These are phyloP conservation scores for Corythaixoides concolor DNA, from an alignment of 2,113 vertebrate genomes.

Conservation along the genomic window DNA sequence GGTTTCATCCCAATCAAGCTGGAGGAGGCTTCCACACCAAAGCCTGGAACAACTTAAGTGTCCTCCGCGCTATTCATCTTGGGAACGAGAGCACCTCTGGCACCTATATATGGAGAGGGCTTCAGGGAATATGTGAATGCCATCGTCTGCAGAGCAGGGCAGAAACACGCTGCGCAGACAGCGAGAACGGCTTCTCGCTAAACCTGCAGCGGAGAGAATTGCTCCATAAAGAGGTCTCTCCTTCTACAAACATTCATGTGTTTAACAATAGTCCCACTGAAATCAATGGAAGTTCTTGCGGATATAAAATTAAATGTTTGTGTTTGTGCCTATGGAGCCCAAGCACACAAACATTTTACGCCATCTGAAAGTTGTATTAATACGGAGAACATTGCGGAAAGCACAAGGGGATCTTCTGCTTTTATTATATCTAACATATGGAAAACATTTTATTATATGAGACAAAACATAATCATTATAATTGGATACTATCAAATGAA, in stretches of 20 bases:
- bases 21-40: too few relatives aligned
- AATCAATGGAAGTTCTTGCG: accelerated
- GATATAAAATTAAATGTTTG: background rate
- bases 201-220: background rate
- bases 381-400: background rate
- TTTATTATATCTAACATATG: background rate
- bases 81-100: background rate
- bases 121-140: too few relatives aligned
- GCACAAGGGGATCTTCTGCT: background rate
- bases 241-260: background rate
- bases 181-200: background rate
- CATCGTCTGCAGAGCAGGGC: background rate
- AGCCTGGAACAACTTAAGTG: accelerated
- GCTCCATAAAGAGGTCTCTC: background rate
- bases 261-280: background rate
- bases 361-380: background rate
- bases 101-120: too few relatives aligned
- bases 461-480: background rate
- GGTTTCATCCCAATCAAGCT: background rate
- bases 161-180: accelerated
- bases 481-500: background rate
- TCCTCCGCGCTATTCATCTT: background rate
- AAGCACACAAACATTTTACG: background rate
- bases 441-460: background rate
- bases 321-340: background rate